These are phyloP conservation scores for Cheilosia pagana DNA, from an alignment of 2,888 invertebrate genomes.

Conservation along the genomic window DNA sequence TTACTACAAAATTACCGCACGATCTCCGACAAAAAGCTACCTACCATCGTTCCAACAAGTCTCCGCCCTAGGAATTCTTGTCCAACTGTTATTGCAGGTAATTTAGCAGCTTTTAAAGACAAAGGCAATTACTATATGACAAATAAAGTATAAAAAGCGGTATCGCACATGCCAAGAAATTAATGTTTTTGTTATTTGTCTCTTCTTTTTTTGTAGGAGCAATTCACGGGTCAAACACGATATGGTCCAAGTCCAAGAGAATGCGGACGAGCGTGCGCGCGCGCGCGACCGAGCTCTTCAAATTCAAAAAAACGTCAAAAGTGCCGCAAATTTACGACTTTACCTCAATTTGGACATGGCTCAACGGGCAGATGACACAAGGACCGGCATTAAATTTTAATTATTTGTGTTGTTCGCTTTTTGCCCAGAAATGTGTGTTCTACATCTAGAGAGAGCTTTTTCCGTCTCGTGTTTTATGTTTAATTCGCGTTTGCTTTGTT, in stretches of 20 bases:
- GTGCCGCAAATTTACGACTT: slow-evolving; percentile 77
- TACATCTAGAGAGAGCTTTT: slow-evolving; percentile 72
- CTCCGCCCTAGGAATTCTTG: slow-evolving; percentile 45
- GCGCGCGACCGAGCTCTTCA: slow-evolving; percentile 63
- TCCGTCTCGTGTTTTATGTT: slow-evolving; percentile 38
- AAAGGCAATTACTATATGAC: slow-evolving; percentile 58
- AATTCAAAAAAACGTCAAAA: slow-evolving; percentile 73
- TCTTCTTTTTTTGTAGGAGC: slow-evolving; percentile 21
- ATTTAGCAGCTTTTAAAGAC: slow-evolving; percentile 62
- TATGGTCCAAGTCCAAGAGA: slow-evolving; percentile 52
- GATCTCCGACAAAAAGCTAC: background rate
- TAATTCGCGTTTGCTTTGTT: slow-evolving; percentile 55
- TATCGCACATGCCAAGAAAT: slow-evolving; percentile 70
- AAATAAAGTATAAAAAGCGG: slow-evolving; percentile 48
- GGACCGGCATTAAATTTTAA: slow-evolving; percentile 74
- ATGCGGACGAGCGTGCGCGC: slow-evolving; percentile 26
- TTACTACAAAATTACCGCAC: background rate
- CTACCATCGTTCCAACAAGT: slow-evolving; percentile 16
- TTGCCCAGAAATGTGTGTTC: slow-evolving; percentile 74
- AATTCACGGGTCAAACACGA: slow-evolving; percentile 59
- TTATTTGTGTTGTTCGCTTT: slow-evolving; percentile 67
- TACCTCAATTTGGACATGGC: slow-evolving; percentile 74
- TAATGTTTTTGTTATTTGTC: slow-evolving; percentile 39
- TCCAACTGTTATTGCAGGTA: slow-evolving; percentile 39
- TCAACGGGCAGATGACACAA: slow-evolving; percentile 74